A percentile compares a stretch with the other conserved stretches of the same genome.
Conservation (phyloP, 2,888 invertebrate species). For the Hirudinaria manillensis region DNA sequence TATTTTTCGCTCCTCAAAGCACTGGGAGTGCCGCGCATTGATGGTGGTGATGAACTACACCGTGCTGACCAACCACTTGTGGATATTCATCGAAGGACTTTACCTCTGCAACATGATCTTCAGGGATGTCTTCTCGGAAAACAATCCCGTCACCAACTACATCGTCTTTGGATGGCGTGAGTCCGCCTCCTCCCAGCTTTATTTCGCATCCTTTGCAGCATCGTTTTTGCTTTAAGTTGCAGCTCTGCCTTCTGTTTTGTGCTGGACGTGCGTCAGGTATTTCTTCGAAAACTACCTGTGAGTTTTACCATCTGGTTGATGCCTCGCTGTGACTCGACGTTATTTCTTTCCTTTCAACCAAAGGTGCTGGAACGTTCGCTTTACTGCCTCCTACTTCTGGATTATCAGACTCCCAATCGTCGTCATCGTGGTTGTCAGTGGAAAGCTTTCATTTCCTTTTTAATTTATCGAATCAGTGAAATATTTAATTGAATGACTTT, state of each 20-base stretch:
- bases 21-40: slow-evolving; percentile 65
- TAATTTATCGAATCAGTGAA: background rate
- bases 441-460: background rate
- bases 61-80: slow-evolving; percentile 66
- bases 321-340: background rate
- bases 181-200: slow-evolving; percentile 40
- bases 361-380: slow-evolving; percentile 64
- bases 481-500: background rate
- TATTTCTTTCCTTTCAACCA: slow-evolving; percentile 26
- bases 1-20: slow-evolving; percentile 49
- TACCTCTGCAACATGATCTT: slow-evolving; percentile 68
- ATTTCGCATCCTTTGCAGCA: background rate
- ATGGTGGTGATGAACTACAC: slow-evolving; percentile 66
- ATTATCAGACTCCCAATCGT: slow-evolving; percentile 63
- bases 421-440: slow-evolving; percentile 62
- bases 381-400: slow-evolving; percentile 58
- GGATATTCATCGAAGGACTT: slow-evolving; percentile 69
- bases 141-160: slow-evolving; percentile 62
- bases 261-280: slow-evolving; percentile 6
- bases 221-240: background rate
- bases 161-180: slow-evolving; percentile 67
- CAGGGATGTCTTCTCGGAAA: slow-evolving; percentile 64
- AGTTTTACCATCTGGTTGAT: background rate
- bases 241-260: slow-evolving; percentile 2
- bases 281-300: slow-evolving; percentile 7